Base-by-base conservation (phyloP, 2,113 vertebrate genomes). In the Oplegnathus fasciatus region DNA sequence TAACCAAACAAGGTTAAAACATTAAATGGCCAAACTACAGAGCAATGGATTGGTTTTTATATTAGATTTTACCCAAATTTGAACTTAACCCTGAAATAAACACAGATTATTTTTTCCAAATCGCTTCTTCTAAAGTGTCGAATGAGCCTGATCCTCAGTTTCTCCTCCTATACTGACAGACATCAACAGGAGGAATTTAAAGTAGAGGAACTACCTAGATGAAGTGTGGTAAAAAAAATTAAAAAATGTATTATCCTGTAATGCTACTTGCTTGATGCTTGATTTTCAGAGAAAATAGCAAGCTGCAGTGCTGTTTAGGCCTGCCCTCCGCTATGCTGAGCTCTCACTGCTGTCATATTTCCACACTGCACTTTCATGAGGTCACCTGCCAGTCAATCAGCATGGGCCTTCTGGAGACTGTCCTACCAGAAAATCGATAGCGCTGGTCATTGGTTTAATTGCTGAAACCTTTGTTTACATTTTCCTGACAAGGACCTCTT, bases 331-430 rank as follows among this genome's bases (percentile, higher is more conserved):
- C 65, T 79, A 60, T 50, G 44, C 66, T 42, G 46, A 69, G 58
- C 40, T 54, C 78, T 78, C 64, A 72, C 50, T 32, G 50, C 78
- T 69, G 37, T 76, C 44, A 48, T 50, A 57, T 34, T 62, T 57
- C 62, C 50, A 24, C 50, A 17, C 60, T 75, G 60, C 24, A 54
- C 75, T 17, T 76, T 84, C 24, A 76, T 80, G 24, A 69, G 30
- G 75, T 61, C 32, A 78, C 60, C 77, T 84, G 74, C 48, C 77
- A 71, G 24, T 74, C 46, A 86, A 73, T 57, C 42, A 50, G 24
- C 14, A 48, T 54, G 50, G 7, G 68, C 67, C n/a, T 20, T 0
- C 54, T 66, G 28, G n/a, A 71, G 61, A 46, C 20, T 65, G 69
- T 46, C 42, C 54, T 75, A 6, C 22, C 48, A 52, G 17, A 24